Evolutionary conservation across 2,888 invertebrate genomes (phyloP).

Genomic region (Drosophila nr. perissopoda): DNA sequence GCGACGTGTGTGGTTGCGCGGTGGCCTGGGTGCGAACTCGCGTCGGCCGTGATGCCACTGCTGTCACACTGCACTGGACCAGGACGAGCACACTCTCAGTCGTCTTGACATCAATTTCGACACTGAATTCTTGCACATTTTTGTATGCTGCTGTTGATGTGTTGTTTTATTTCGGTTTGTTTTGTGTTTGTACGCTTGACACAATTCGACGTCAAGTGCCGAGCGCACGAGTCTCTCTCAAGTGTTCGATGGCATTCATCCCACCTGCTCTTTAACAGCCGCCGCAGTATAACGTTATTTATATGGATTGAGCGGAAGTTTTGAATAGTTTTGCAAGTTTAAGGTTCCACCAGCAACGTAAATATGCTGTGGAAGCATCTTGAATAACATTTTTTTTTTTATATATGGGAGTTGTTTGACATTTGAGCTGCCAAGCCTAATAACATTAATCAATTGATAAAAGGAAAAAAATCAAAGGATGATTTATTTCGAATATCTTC

Average conservation of each 20-base stretch:
- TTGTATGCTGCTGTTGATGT: conserved; percentile 25
- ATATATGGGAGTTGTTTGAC: neutral
- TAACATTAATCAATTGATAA: neutral
- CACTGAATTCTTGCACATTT: conserved; percentile 64
- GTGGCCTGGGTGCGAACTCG: conserved; percentile 44
- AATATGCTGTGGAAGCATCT: neutral
- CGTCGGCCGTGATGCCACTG: conserved; percentile 55
- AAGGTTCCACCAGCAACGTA: conserved; percentile 3
- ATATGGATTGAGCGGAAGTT: neutral
- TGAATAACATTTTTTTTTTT: neutral
- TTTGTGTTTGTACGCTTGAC: conserved; percentile 75
- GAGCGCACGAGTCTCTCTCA: conserved; percentile 57
- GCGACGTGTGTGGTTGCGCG: conserved; percentile 51
- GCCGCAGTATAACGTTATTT: conserved; percentile 5
- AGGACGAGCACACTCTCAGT: conserved; percentile 37
- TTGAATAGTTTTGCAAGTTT: conserved; percentile 9
- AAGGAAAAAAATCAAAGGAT: neutral
- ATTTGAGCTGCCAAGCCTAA: neutral
- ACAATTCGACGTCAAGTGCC: conserved; percentile 69
- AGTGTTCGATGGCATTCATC: conserved; percentile 73
- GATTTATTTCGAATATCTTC: neutral
- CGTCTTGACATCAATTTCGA: conserved; percentile 77
- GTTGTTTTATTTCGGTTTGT: conserved; percentile 39
- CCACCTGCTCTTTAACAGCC: conserved; percentile 73
- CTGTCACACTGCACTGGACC: conserved; percentile 6